phyloP scores from a whole-genome alignment of 2,888 invertebrate genomes.

The Drosophila mercatorum region DNA sequence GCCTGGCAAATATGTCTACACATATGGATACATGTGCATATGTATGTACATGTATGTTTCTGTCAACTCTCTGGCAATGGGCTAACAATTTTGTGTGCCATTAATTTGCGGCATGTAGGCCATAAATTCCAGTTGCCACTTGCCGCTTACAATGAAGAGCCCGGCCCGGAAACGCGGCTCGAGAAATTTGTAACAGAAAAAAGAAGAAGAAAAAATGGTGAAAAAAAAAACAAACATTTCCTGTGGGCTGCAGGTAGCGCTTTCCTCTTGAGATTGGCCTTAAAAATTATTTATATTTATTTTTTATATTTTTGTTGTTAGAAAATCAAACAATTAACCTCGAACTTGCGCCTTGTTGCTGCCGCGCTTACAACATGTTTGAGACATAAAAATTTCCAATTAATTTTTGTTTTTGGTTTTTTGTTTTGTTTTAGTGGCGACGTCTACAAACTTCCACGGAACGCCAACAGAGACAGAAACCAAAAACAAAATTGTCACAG shows the following conservation, averaged over 20 bases:
- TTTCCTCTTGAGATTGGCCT: slow-evolving; percentile 65
- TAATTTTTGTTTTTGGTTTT: slow-evolving; percentile 69
- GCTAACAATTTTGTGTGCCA: slow-evolving; percentile 36
- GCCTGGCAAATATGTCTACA: background rate
- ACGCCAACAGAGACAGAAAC: slow-evolving; percentile 49
- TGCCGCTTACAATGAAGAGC: slow-evolving; percentile 42
- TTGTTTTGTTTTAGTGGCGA: slow-evolving; percentile 57
- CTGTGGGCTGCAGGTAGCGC: slow-evolving; percentile 69
- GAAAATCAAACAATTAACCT: slow-evolving; percentile 80
- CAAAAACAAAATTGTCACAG: slow-evolving; percentile 72
- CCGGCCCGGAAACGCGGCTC: slow-evolving; percentile 53
- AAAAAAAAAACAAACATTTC: slow-evolving; percentile 60
- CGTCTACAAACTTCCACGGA: slow-evolving; percentile 67
- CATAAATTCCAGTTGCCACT: slow-evolving; percentile 48
- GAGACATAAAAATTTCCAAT: slow-evolving; percentile 80
- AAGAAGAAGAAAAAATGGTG: background rate
- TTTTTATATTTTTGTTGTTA: slow-evolving; percentile 59
- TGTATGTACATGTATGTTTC: background rate
- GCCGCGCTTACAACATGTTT: slow-evolving; percentile 74
- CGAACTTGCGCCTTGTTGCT: slow-evolving; percentile 68
- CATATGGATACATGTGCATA: too few species aligned
- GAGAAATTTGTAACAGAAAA: slow-evolving; percentile 50
- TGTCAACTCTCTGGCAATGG: slow-evolving; percentile 24
- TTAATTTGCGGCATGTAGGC: slow-evolving; percentile 49
- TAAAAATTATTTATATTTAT: slow-evolving; percentile 62